These are phyloP conservation scores for Epinephelus lanceolatus DNA, from an alignment of 2,113 vertebrate species.

Conservation along the genomic window DNA sequence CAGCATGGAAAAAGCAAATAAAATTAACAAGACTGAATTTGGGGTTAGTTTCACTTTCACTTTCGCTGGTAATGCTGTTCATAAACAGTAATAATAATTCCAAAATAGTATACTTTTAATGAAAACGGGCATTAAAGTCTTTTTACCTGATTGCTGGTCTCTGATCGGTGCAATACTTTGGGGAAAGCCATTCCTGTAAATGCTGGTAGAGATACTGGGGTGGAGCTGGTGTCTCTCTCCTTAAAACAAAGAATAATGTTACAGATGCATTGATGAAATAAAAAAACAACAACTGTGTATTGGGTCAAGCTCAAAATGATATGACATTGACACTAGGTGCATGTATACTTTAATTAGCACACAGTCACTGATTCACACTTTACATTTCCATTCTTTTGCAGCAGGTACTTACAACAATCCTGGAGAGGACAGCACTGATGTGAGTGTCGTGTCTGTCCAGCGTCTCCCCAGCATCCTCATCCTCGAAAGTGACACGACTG, in stretches of 20 bases:
- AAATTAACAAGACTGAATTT: too few relatives aligned
- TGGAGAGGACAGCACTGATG: conserved; percentile 93
- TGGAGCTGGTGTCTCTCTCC: conserved; percentile 92
- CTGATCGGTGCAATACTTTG: conserved; percentile 89
- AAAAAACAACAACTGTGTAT: neutral
- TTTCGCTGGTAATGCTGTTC: too few relatives aligned
- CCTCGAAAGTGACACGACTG: conserved; percentile 82
- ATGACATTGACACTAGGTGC: too few relatives aligned
- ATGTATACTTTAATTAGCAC: neutral
- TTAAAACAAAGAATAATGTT: conserved; percentile 60
- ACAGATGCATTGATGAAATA: neutral
- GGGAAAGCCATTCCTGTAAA: conserved; percentile 91
- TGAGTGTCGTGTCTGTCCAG: conserved; percentile 90
- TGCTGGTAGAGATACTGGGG: conserved; percentile 86
- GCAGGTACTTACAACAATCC: conserved; percentile 89
- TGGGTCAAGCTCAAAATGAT: too few relatives aligned
- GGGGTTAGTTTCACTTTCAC: too few relatives aligned
- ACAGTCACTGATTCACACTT: neutral
- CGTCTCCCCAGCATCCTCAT: conserved; percentile 88
- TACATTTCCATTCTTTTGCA: neutral
- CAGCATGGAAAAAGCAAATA: too few relatives aligned
- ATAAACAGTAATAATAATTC: too few relatives aligned
- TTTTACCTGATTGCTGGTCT: conserved; percentile 87
- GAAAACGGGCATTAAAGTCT: neutral
- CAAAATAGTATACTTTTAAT: too few relatives aligned